phyloP scores from a whole-genome alignment of 2,113 vertebrate species.

The Lasiurus borealis region DNA sequence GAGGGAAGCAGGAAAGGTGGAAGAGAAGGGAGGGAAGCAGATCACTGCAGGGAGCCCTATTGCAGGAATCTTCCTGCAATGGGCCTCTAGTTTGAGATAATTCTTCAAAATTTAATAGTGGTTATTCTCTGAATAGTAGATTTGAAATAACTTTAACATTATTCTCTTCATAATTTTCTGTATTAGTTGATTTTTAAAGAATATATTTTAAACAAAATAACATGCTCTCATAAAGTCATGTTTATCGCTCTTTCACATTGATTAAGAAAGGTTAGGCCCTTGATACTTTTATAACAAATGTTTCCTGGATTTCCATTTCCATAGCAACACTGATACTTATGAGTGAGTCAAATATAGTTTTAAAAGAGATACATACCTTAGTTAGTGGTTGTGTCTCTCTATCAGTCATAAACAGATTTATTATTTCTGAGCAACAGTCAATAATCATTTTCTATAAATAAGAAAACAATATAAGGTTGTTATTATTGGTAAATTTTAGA shows the following conservation, averaged over 20 bases:
- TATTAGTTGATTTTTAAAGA: slow-evolving; percentile 44
- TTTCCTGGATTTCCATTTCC: slow-evolving; percentile 66
- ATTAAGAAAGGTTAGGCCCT: slow-evolving; percentile 46
- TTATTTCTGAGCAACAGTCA: slow-evolving; percentile 89
- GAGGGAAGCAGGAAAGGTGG: too few species aligned
- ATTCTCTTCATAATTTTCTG: slow-evolving; percentile 33
- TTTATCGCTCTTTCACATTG: slow-evolving; percentile 49
- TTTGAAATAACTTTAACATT: slow-evolving; percentile 22
- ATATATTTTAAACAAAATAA: slow-evolving; percentile 66
- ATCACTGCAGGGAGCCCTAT: too few species aligned
- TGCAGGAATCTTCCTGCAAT: too few species aligned
- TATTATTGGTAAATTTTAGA: neutral
- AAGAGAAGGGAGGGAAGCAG: too few species aligned
- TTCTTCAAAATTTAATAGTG: neutral
- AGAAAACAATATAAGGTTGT: slow-evolving; percentile 62
- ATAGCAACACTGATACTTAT: slow-evolving; percentile 21
- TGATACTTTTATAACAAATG: slow-evolving; percentile 43
- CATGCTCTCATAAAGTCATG: neutral
- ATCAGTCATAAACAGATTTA: slow-evolving; percentile 82
- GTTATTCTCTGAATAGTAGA: neutral
- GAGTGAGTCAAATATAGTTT: slow-evolving; percentile 16
- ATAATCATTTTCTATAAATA: slow-evolving; percentile 86
- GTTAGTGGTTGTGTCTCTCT: slow-evolving; percentile 71
- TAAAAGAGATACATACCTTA: slow-evolving; percentile 85
- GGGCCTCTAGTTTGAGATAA: neutral